A percentile compares a stretch with the other conserved stretches of the same genome.
Conservation (phyloP, 2,113 vertebrate species). For the Myrmecobius fasciatus region DNA sequence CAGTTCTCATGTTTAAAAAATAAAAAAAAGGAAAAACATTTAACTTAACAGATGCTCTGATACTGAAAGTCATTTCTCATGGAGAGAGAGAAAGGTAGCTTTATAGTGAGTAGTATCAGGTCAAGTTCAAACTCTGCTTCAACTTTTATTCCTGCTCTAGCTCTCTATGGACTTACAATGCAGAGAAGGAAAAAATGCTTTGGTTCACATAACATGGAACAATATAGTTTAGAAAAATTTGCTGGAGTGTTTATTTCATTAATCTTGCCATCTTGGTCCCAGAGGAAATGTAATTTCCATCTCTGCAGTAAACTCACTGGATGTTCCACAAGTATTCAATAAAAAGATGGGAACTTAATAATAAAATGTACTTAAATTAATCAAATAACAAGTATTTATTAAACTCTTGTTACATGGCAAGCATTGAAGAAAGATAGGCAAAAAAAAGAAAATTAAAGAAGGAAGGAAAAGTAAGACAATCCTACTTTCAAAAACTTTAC, state of each 20-base stretch:
- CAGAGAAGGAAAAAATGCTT: not conserved
- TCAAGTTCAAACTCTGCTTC: not conserved
- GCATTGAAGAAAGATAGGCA: not conserved
- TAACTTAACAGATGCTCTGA: not conserved
- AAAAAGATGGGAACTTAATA: constrained; percentile 31
- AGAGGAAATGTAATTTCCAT: not conserved
- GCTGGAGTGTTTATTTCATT: not conserved
- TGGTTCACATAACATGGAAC: not conserved
- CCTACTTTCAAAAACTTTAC: not conserved
- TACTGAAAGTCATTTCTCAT: not conserved
- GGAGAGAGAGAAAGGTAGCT: not conserved
- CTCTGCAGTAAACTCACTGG: not conserved
- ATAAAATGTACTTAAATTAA: not conserved
- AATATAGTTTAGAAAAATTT: not conserved
- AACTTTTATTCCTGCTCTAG: not conserved
- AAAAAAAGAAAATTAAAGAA: not conserved
- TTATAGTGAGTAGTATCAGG: not conserved
- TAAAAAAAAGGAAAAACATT: not conserved
- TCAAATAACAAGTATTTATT: not conserved
- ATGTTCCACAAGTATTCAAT: not conserved
- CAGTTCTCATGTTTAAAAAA: constrained; percentile 22
- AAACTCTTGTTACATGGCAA: not conserved
- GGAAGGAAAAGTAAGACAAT: not conserved
- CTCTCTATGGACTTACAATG: not conserved
- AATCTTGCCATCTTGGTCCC: not conserved